Conservation (phyloP, 37 sponge, comb jelly and placozoan genomes). For the Hormiphora californensis region DNA sequence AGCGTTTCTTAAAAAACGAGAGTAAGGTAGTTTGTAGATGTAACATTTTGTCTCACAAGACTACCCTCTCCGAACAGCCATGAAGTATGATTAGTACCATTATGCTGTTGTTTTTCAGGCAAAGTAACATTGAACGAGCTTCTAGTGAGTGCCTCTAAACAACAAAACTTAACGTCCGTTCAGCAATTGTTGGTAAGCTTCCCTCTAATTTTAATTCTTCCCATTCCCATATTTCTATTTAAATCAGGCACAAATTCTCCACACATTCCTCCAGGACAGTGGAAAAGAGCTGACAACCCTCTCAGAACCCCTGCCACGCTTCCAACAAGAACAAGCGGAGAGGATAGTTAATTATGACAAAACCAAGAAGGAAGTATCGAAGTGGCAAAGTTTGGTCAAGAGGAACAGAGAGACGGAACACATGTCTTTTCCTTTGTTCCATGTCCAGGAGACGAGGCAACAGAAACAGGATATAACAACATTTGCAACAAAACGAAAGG, state of each 20-base stretch:
- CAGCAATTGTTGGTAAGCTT: constrained; percentile 6
- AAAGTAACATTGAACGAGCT: background rate
- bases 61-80: too few relatives aligned
- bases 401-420: constrained; percentile 13
- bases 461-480: background rate
- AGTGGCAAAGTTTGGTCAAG: constrained; percentile 15
- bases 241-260: too few relatives aligned
- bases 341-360: constrained; percentile 44
- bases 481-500: background rate
- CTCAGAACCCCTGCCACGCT: constrained; percentile 13
- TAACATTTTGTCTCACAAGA: too few relatives aligned
- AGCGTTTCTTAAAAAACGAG: too few relatives aligned
- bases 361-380: constrained; percentile 39
- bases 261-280: background rate
- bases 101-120: background rate
- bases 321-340: constrained; percentile 32
- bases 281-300: background rate
- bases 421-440: constrained; percentile 19
- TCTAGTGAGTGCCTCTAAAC: background rate
- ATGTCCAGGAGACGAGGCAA: background rate
- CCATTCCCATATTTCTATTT: too few relatives aligned
- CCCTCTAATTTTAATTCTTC: too few relatives aligned
- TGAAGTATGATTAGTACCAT: too few relatives aligned
- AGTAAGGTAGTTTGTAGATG: too few relatives aligned
- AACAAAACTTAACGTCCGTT: background rate